These are phyloP conservation scores for Staurois parvus DNA, from an alignment of 2,797 vertebrate genomes.

Conservation along the genomic window DNA sequence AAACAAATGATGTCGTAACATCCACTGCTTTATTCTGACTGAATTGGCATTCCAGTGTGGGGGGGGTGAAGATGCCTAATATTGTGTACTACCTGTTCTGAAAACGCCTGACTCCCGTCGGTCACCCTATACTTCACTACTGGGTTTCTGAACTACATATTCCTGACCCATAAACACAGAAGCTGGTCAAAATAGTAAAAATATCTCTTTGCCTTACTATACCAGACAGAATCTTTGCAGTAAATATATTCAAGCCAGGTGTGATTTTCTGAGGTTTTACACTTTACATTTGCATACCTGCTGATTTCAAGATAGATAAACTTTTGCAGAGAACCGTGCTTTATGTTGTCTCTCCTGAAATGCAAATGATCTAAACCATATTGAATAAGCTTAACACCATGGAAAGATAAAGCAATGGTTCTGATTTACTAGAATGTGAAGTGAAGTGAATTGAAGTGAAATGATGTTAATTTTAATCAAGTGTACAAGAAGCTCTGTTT, in stretches of 20 bases:
- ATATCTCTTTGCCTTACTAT: neutral
- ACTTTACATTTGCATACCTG: neutral
- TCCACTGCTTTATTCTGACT: too few relatives aligned
- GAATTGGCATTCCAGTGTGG: too few relatives aligned
- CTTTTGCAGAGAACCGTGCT: neutral
- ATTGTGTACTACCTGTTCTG: too few relatives aligned
- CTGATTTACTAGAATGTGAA: too few relatives aligned
- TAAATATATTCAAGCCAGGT: slow-evolving; percentile 4
- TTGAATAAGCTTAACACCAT: neutral
- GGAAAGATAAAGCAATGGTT: neutral
- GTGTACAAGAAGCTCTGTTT: too few relatives aligned
- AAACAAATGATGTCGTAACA: too few relatives aligned
- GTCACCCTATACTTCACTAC: too few relatives aligned
- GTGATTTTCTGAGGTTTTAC: neutral
- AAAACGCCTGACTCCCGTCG: too few relatives aligned
- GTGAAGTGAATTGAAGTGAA: too few relatives aligned
- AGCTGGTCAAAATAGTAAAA: neutral
- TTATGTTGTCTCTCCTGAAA: neutral
- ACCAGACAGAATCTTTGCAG: neutral
- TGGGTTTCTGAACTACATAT: neutral
- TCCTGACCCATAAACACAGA: neutral
- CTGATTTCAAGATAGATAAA: neutral
- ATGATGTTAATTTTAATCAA: too few relatives aligned
- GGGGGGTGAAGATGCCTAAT: too few relatives aligned
- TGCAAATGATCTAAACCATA: neutral